Evolutionary conservation across 2,888 invertebrate genomes (phyloP).

Genomic region (Oligia strigilis): DNA sequence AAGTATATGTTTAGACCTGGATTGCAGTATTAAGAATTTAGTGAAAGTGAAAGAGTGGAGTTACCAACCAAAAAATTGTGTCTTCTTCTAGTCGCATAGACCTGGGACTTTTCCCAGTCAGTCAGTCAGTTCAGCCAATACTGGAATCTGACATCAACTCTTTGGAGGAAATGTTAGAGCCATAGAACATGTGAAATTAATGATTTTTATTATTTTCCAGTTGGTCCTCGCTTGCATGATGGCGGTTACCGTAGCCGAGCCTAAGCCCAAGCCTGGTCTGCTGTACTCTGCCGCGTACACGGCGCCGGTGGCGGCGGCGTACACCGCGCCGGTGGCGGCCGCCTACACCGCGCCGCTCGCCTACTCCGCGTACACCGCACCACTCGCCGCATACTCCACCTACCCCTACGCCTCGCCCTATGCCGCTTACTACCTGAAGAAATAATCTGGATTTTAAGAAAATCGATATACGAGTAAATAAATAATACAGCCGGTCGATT

Average conservation of each 20-base stretch:
- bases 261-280: conserved; percentile 78
- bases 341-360: conserved; percentile 77
- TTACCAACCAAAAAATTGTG: not conserved
- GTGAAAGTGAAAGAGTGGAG: conserved; percentile 11
- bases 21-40: not conserved
- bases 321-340: conserved; percentile 75
- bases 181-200: not conserved
- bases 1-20: not conserved
- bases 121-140: not conserved
- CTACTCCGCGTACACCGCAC: conserved; percentile 65
- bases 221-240: conserved; percentile 80
- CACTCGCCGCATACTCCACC: conserved; percentile 72
- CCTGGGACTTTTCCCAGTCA: not conserved
- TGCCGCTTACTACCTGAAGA: conserved; percentile 57
- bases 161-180: not conserved
- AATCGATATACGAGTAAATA: not conserved
- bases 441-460: conserved; percentile 14
- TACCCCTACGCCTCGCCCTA: conserved; percentile 75
- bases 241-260: conserved; percentile 77
- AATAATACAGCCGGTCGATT: not conserved
- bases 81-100: not conserved
- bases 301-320: conserved; percentile 75
- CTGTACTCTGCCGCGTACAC: conserved; percentile 77
- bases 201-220: conserved; percentile 70
- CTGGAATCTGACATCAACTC: not conserved